Percentiles rank a stretch among this genome's conserved stretches.
These are phyloP conservation scores for Eospalax fontanierii DNA, from an alignment of 2,797 vertebrate species.

Conservation along the genomic window DNA sequence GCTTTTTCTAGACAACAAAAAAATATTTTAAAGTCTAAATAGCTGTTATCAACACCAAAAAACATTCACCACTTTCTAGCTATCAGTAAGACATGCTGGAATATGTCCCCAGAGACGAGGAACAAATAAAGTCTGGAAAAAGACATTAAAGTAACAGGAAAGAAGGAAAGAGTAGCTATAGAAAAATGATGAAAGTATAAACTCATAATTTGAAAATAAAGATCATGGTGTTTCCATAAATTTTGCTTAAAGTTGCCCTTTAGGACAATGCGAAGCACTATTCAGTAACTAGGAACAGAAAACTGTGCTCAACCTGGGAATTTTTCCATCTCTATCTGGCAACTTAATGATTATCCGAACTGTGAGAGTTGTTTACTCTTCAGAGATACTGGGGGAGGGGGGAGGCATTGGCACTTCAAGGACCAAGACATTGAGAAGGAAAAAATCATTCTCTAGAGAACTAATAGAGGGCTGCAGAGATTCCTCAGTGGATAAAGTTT, in stretches of 20 bases:
- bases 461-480: not conserved
- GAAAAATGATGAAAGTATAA: not conserved
- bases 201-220: constrained; percentile 49
- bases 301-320: not conserved
- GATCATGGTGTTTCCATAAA: constrained; percentile 12
- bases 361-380: constrained; percentile 27
- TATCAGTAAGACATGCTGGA: not conserved
- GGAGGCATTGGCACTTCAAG: not conserved
- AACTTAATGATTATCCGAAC: not conserved
- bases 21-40: not conserved
- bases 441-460: constrained; percentile 13
- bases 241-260: constrained; percentile 37
- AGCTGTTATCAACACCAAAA: not conserved
- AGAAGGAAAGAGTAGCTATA: not conserved
- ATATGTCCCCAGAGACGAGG: not conserved
- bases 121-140: not conserved
- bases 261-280: not conserved
- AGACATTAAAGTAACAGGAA: not conserved
- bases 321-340: not conserved
- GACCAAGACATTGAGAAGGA: not conserved
- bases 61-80: not conserved
- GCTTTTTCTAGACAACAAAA: constrained; percentile 17
- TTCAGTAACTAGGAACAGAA: not conserved
- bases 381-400: not conserved
- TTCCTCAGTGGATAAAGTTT: not conserved